These are phyloP conservation scores for Syrrhaptes paradoxus DNA, from an alignment of 2,113 vertebrate species.

Conservation along the genomic window DNA sequence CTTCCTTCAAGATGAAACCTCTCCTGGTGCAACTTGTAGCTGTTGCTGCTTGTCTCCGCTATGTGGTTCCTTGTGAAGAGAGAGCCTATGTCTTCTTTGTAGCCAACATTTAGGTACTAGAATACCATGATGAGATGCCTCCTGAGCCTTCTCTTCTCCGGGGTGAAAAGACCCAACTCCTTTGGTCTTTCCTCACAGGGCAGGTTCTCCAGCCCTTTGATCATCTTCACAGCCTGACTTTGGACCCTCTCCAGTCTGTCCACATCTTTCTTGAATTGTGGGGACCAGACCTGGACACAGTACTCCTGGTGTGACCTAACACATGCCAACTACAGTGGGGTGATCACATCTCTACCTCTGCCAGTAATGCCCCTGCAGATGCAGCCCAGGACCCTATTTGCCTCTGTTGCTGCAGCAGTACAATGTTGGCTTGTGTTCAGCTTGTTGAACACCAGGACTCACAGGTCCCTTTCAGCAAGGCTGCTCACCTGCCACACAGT, in stretches of 20 bases:
- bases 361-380: not conserved
- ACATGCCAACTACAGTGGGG: not conserved
- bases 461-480: not conserved
- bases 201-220: too few species aligned
- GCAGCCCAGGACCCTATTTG: not conserved
- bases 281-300: not conserved
- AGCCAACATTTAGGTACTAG: too few species aligned
- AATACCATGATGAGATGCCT: too few species aligned
- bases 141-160: too few species aligned
- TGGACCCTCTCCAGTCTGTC: too few species aligned
- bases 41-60: too few species aligned
- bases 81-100: too few species aligned
- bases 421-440: not conserved
- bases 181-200: too few species aligned
- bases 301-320: not conserved
- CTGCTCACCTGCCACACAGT: not conserved
- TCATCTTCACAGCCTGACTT: too few species aligned
- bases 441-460: not conserved
- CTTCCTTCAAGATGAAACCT: not conserved
- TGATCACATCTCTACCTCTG: not conserved
- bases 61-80: too few species aligned
- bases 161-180: too few species aligned
- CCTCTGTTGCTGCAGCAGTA: not conserved
- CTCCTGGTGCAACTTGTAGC: not conserved
- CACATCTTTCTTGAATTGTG: too few species aligned